These are phyloP conservation scores for Crotalus viridis DNA, from an alignment of 2,113 vertebrate genomes.

Conservation along the genomic window DNA sequence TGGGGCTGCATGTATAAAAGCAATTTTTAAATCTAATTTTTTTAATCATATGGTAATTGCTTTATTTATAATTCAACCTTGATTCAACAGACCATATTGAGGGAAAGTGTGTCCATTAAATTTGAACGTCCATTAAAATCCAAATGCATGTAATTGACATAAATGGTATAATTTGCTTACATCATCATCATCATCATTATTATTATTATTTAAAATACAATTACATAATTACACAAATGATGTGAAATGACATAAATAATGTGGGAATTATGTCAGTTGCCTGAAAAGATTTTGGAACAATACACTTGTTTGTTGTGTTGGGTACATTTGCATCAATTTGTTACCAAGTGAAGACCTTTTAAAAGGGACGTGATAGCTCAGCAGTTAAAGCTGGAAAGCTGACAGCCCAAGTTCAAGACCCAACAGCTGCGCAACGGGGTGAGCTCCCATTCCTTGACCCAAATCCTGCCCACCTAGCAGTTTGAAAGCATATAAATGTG, in stretches of 20 bases:
- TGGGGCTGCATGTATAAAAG: neutral
- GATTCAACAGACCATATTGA: neutral
- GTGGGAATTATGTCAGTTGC: neutral
- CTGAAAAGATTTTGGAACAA: neutral
- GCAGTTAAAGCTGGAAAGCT: neutral
- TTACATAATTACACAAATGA: neutral
- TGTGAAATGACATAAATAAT: neutral
- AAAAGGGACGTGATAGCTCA: neutral
- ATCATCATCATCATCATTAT: too few relatives aligned
- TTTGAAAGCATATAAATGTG: neutral
- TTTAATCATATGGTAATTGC: neutral
- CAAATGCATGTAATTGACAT: neutral
- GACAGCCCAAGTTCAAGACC: neutral
- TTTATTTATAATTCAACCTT: neutral
- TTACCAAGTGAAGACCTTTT: neutral
- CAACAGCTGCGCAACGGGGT: neutral
- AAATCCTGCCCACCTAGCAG: neutral
- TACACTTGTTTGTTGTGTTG: neutral
- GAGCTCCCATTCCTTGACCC: neutral
- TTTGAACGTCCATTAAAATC: neutral
- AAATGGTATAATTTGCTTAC: neutral
- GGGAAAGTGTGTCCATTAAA: neutral
- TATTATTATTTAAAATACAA: neutral
- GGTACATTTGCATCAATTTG: neutral
- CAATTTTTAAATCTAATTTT: neutral